A percentile compares a stretch with the other conserved stretches of the same genome.
phyloP scores from a whole-genome alignment of 2,797 vertebrate species.

The Gadopsis bispinosus region DNA sequence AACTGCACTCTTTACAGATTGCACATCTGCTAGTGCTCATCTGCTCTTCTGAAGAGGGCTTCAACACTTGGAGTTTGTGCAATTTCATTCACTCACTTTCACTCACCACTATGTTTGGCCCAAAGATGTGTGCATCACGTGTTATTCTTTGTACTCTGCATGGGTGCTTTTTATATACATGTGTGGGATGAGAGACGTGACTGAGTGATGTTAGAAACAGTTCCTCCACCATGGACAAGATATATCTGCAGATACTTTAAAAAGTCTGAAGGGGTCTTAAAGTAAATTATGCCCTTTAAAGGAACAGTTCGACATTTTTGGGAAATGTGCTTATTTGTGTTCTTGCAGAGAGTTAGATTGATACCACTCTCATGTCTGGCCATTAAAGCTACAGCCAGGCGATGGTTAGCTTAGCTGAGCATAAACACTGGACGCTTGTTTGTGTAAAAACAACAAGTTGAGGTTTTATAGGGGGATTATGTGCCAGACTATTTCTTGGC shows the following conservation, averaged over 20 bases:
- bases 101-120: conserved; percentile 55
- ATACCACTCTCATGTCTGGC: not conserved
- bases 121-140: conserved; percentile 58
- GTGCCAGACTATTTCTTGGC: conserved; percentile 36
- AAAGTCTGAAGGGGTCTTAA: not conserved
- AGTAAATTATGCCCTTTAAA: conserved; percentile 25
- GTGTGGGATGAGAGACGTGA: conserved; percentile 48
- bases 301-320: not conserved
- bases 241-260: conserved; percentile 38
- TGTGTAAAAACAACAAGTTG: conserved; percentile 34
- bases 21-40: conserved; percentile 84
- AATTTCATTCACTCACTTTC: conserved; percentile 67
- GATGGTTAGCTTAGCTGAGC: conserved; percentile 11
- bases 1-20: conserved; percentile 59
- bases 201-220: conserved; percentile 38
- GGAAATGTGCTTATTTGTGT: not conserved
- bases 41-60: conserved; percentile 62
- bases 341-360: not conserved
- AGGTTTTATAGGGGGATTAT: conserved; percentile 21
- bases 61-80: conserved; percentile 64
- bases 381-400: conserved; percentile 8
- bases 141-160: conserved; percentile 59
- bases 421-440: conserved; percentile 27
- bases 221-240: conserved; percentile 13
- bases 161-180: conserved; percentile 52